Percentiles rank a stretch among this genome's conserved stretches.
Conservation (phyloP, 1,140 invertebrate species). For the Trichomalopsis sarcophagae region DNA sequence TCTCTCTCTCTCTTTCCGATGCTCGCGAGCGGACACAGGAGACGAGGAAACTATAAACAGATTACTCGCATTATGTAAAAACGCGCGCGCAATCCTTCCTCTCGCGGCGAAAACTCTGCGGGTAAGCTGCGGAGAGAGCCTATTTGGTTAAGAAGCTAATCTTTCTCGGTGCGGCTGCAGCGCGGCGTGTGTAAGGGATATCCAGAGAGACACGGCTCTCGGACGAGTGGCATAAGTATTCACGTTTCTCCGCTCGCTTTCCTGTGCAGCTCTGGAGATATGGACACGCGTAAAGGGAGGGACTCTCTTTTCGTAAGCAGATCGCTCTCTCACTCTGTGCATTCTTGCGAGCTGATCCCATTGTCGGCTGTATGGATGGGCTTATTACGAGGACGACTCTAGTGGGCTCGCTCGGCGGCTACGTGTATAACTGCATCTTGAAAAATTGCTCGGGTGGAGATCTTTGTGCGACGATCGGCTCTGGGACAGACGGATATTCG, state of each 20-base stretch:
- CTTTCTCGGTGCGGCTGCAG: constrained; percentile 42
- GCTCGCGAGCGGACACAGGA: background rate
- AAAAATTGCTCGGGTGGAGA: background rate
- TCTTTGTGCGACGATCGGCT: background rate
- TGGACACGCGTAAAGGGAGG: background rate
- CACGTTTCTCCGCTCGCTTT: background rate
- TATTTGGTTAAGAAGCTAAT: constrained; percentile 65
- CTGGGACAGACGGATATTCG: too few species aligned
- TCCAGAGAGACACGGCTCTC: background rate
- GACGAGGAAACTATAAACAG: constrained; percentile 52
- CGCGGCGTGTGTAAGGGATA: constrained; percentile 21
- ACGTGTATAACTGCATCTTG: background rate
- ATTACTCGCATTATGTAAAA: constrained; percentile 46
- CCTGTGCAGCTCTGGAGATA: background rate
- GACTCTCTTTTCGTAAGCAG: constrained; percentile 57
- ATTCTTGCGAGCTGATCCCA: constrained; percentile 65
- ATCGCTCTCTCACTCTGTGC: constrained; percentile 58
- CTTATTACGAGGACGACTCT: constrained; percentile 53
- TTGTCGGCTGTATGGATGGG: constrained; percentile 60
- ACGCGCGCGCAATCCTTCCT: constrained; percentile 46
- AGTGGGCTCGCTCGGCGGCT: background rate
- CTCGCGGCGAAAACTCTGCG: constrained; percentile 21
- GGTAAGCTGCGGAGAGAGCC: constrained; percentile 43
- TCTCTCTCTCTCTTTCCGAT: too few species aligned
- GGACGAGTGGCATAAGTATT: background rate